Base-by-base conservation (phyloP, 2,888 invertebrate species). In the Aphidius colemani region DNA sequence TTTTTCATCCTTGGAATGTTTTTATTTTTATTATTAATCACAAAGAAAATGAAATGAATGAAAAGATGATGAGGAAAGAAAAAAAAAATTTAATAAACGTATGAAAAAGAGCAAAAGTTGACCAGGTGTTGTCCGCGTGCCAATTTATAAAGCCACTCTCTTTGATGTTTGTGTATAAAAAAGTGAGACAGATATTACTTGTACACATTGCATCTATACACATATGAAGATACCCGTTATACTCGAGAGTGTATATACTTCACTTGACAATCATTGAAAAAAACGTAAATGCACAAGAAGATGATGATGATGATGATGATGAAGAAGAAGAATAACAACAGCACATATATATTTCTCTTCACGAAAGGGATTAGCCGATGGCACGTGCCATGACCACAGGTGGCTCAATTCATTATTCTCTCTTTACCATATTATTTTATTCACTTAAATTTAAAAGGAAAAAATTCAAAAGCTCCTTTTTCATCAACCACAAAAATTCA, bases 351-450 rank as follows among this genome's bases (percentile, higher is more conserved):
- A 30, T 30, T 30, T 30, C 30, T 46, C 61, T 55, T 45, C 40
- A 40, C 53, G 30, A 30, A 66, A 72, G 68, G 68, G 69, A 71
- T 67, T 68, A 65, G 71, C 30, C 70, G 72, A 71, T 72, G 78
- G 78, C 79, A 74, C 79, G 79, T 74, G 79, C 79, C 78, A 67
- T 69, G 61, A 61, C 53, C 53, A 77, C 78, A 78, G 78, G 75
- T 78, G 78, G 73, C 65, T 61, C 63, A 73, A 75, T 73, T 75
- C 64, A 53, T 64, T 61, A 60, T 53, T 46, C 51, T 60, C 53
- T 18, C 55, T 59, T 58, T 44, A 56, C 41, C 53, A 56, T 30
- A 13, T 58, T 62, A 53, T 50, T 53, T 43, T 44, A 57, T 49
- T 49, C 58, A 66, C 61, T 59, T 59, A 58, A 59, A 45, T 48